Percentiles rank a stretch among this genome's conserved stretches.
These are phyloP conservation scores for Neuroterus valhalla DNA, from an alignment of 1,140 invertebrate species.

Conservation along the genomic window DNA sequence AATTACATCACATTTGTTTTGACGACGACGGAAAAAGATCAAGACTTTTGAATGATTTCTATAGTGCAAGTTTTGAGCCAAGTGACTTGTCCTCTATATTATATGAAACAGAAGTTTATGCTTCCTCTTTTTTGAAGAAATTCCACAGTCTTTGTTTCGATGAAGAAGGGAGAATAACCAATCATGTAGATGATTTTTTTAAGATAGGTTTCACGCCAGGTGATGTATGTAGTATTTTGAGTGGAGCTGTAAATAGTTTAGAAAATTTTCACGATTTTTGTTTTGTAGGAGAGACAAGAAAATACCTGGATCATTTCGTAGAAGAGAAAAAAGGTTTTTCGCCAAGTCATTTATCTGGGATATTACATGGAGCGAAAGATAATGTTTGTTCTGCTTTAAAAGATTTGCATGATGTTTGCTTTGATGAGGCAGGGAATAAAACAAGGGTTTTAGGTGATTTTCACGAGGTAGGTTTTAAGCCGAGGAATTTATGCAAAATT, in stretches of 20 bases:
- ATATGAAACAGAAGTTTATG: too few species aligned
- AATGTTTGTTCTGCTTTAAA: too few species aligned
- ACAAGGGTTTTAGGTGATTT: conserved; percentile 56
- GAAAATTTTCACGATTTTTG: conserved; percentile 60
- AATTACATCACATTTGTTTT: too few species aligned
- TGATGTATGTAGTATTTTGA: conserved; percentile 48
- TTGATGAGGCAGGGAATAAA: too few species aligned
- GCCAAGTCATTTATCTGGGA: conserved; percentile 32
- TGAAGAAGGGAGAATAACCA: conserved; percentile 45
- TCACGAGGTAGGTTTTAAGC: conserved; percentile 1
- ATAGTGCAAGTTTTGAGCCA: too few species aligned
- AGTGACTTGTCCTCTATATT: too few species aligned
- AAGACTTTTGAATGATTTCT: too few species aligned
- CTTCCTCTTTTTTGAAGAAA: too few species aligned
- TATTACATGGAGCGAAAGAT: conserved; percentile 48
- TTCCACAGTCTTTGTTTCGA: too few species aligned
- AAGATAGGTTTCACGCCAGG: conserved; percentile 51
- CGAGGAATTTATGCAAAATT: background rate
- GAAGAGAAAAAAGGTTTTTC: conserved; percentile 47
- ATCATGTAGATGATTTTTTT: conserved; percentile 57
- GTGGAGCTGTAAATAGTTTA: conserved; percentile 38
- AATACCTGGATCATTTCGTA: conserved; percentile 53
- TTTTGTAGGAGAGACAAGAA: conserved; percentile 51
- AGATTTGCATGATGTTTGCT: too few species aligned
- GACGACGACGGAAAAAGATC: too few species aligned